phyloP scores from a whole-genome alignment of 1,140 invertebrate species.

The Propsilocerus akamusi region DNA sequence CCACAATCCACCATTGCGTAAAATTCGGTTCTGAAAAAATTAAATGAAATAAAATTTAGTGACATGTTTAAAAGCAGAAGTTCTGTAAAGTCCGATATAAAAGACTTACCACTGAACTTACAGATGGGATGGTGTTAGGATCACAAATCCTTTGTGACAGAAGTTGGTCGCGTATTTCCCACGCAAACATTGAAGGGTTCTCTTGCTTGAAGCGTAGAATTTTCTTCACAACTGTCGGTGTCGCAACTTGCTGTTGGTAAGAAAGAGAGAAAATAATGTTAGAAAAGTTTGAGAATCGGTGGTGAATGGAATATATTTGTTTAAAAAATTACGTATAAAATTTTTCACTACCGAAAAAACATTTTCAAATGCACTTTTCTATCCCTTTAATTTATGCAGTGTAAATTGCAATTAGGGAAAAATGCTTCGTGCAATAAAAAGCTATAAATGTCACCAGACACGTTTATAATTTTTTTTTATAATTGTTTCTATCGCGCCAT shows the following conservation, averaged over 20 bases:
- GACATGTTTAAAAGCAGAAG: too few species aligned
- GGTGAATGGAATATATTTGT: too few species aligned
- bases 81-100: too few species aligned
- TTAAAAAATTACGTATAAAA: conserved; percentile 4
- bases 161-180: conserved; percentile 79
- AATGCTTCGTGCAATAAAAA: too few species aligned
- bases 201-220: conserved; percentile 80
- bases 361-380: too few species aligned
- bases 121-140: conserved; percentile 72
- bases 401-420: too few species aligned
- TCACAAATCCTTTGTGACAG: conserved; percentile 70
- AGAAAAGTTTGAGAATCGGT: neutral
- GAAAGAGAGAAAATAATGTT: conserved; percentile 10
- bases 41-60: too few species aligned
- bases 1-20: conserved; percentile 65
- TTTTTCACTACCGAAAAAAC: conserved; percentile 23
- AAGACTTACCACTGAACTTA: conserved; percentile 87
- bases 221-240: conserved; percentile 79
- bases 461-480: too few species aligned
- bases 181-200: conserved; percentile 82
- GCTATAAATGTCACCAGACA: too few species aligned
- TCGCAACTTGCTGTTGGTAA: conserved; percentile 72
- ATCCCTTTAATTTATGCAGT: too few species aligned
- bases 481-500: too few species aligned
- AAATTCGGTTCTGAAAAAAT: conserved; percentile 88